These are phyloP conservation scores for Fregata magnificens DNA, from an alignment of 2,113 vertebrate species.

Conservation along the genomic window DNA sequence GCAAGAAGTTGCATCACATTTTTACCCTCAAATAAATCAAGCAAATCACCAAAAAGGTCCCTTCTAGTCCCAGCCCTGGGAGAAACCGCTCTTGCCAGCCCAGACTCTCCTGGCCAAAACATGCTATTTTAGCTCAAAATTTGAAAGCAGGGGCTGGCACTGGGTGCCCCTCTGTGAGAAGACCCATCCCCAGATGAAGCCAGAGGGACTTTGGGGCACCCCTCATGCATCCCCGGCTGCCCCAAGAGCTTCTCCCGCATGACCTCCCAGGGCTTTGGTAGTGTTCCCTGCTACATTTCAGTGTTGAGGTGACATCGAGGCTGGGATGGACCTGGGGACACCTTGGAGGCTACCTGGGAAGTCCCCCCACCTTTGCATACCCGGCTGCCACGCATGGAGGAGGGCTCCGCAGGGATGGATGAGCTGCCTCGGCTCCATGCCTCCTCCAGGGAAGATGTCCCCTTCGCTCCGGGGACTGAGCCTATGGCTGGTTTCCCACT, in stretches of 20 bases:
- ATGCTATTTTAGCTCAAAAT: background rate
- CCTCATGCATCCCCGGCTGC: background rate
- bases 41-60: background rate
- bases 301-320: background rate
- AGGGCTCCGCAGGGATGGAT: background rate
- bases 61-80: no score
- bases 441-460: background rate
- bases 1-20: background rate
- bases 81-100: background rate
- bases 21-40: background rate
- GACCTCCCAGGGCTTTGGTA: background rate
- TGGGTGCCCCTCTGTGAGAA: background rate
- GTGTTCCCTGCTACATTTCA: accelerated
- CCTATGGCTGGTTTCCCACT: background rate
- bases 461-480: accelerated
- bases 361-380: accelerated
- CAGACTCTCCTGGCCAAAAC: background rate
- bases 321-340: background rate
- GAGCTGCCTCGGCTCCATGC: background rate
- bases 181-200: background rate
- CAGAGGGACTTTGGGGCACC: background rate
- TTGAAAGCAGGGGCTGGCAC: background rate
- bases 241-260: background rate
- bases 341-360: background rate
- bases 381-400: background rate